phyloP scores from a whole-genome alignment of 2,113 vertebrate species.

The Aptenodytes patagonicus region DNA sequence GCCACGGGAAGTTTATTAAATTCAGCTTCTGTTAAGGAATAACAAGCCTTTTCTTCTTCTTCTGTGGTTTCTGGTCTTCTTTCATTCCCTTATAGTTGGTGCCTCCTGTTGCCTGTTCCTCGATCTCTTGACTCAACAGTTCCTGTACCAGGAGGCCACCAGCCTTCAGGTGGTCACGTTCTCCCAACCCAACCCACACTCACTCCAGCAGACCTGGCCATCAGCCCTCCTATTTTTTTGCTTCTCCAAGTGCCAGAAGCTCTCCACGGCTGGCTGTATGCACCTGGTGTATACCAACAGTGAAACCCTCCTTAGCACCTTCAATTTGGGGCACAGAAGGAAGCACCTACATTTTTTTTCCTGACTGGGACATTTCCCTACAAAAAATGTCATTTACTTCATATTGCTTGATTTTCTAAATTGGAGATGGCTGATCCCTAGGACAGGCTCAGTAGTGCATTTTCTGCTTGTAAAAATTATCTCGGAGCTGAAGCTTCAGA shows the following conservation, averaged over 20 bases:
- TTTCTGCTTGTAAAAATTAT: neutral
- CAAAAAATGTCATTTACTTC: neutral
- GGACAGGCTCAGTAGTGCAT: neutral
- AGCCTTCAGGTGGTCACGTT: neutral
- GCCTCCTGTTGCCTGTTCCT: neutral
- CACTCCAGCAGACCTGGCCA: neutral
- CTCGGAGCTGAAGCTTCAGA: neutral
- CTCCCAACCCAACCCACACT: neutral
- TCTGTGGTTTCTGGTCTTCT: neutral
- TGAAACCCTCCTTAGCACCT: neutral
- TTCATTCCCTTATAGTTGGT: neutral
- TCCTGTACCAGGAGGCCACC: neutral
- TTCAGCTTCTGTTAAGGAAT: neutral
- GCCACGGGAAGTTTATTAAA: fast-evolving
- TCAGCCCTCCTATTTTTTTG: neutral
- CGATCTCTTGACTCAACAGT: neutral
- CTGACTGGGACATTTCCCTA: neutral
- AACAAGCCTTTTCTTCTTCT: neutral
- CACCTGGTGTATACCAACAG: neutral
- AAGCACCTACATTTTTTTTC: neutral
- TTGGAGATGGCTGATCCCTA: neutral
- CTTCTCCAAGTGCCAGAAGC: neutral
- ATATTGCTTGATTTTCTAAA: neutral
- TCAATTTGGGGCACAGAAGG: neutral
- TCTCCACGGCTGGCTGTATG: neutral